Evolutionary conservation across 1,140 invertebrate species (phyloP).

Genomic region (Achroia grisella): DNA sequence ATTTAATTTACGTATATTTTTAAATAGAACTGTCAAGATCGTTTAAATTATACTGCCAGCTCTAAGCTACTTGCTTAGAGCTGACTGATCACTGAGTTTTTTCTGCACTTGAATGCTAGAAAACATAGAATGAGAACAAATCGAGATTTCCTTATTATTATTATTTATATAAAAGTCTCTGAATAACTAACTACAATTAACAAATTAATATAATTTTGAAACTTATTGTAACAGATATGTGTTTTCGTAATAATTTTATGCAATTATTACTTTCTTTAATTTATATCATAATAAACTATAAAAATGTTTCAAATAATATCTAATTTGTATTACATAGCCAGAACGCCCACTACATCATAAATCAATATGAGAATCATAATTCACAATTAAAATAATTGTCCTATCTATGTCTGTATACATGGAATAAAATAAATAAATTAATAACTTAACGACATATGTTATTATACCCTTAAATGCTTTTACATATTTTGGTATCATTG

Average conservation of each 20-base stretch:
- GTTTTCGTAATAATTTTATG: conserved; percentile 21
- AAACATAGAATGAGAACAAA: too few relatives aligned
- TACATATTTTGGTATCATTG: too few relatives aligned
- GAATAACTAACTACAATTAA: conserved; percentile 5
- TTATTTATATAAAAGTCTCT: not conserved
- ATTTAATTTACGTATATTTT: too few relatives aligned
- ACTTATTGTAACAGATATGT: conserved; percentile 62
- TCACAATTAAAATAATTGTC: conserved; percentile 1
- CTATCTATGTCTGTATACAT: not conserved
- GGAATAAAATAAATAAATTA: not conserved
- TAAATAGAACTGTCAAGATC: too few relatives aligned
- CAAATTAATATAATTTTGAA: conserved; percentile 24
- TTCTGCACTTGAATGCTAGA: too few relatives aligned
- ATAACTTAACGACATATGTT: not conserved
- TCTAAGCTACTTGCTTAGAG: too few relatives aligned
- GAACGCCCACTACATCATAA: not conserved
- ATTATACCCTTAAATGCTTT: too few relatives aligned
- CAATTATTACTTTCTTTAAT: conserved; percentile 12
- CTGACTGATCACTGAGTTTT: too few relatives aligned
- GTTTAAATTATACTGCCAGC: too few relatives aligned
- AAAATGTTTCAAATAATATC: too few relatives aligned
- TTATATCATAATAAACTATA: conserved; percentile 7
- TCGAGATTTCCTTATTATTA: not conserved
- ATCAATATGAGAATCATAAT: not conserved
- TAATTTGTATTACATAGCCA: not conserved